Conservation (phyloP, 2,888 invertebrate species). For the Cerastis leucographa region DNA sequence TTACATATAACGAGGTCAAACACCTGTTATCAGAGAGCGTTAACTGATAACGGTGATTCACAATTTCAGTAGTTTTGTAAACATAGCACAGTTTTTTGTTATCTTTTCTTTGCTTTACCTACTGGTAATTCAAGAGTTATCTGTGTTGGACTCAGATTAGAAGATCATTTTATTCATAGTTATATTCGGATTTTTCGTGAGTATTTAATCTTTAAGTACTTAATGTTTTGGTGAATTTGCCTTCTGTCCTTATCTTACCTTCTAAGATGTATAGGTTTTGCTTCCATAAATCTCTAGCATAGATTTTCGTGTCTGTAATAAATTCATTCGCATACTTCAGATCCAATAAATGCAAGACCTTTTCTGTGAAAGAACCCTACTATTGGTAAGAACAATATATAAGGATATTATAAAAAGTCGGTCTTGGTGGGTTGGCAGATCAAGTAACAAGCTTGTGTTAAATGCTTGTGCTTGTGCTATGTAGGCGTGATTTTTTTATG, state of each 20-base stretch:
- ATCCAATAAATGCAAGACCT: neutral
- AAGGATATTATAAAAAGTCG: neutral
- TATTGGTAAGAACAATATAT: neutral
- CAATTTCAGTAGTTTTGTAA: conserved; percentile 40
- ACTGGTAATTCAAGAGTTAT: conserved; percentile 7
- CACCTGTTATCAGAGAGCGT: conserved; percentile 53
- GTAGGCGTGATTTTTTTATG: too few relatives aligned
- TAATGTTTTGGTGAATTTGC: neutral
- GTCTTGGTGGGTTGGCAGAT: neutral
- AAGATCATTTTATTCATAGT: neutral
- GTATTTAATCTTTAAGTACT: neutral
- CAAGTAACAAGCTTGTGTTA: neutral
- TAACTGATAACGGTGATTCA: conserved; percentile 47
- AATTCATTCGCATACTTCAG: neutral
- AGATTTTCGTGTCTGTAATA: too few relatives aligned
- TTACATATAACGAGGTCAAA: conserved; percentile 51
- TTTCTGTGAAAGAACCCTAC: neutral
- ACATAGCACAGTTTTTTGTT: conserved; percentile 41
- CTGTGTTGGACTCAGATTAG: conserved; percentile 4
- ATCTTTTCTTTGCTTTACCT: conserved; percentile 28
- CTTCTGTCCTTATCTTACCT: neutral
- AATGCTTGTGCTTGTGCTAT: neutral
- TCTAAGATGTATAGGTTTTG: neutral
- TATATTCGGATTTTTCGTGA: neutral
- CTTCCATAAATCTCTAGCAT: neutral